Conservation (phyloP, 2,888 invertebrate species). For the Ephialtes manifestator region DNA sequence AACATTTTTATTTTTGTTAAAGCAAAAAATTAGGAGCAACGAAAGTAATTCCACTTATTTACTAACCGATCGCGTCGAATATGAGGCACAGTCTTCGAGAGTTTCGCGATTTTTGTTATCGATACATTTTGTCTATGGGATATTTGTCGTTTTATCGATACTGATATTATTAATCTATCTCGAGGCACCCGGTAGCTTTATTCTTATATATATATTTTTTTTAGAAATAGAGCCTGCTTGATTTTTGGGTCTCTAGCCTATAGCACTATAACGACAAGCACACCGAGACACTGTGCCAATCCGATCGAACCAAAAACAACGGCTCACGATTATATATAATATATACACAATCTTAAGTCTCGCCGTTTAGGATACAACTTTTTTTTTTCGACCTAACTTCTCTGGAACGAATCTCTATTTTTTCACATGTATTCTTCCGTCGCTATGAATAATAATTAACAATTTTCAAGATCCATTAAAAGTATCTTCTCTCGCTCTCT, state of each 20-base stretch:
- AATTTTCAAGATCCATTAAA: constrained; percentile 68
- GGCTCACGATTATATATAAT: constrained; percentile 29
- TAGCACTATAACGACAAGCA: constrained; percentile 76
- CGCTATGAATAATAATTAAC: constrained; percentile 70
- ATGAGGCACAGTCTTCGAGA: constrained; percentile 35
- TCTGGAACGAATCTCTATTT: constrained; percentile 24
- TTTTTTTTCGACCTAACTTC: constrained; percentile 32
- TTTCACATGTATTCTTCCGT: constrained; percentile 43
- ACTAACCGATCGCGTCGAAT: constrained; percentile 34
- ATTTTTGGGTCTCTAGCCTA: constrained; percentile 63
- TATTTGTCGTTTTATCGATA: constrained; percentile 21
- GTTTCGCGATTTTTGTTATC: constrained; percentile 11
- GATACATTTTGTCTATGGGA: constrained; percentile 14
- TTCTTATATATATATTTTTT: constrained; percentile 13
- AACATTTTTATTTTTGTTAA: not conserved
- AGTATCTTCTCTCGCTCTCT: constrained; percentile 65
- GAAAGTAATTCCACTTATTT: constrained; percentile 13
- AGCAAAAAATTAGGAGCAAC: not conserved
- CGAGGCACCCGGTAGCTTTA: constrained; percentile 58
- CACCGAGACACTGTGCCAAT: constrained; percentile 81
- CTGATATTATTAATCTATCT: constrained; percentile 19
- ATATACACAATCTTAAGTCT: constrained; percentile 35
- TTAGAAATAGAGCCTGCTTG: constrained; percentile 47
- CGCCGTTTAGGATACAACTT: constrained; percentile 20
- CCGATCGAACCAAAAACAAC: constrained; percentile 65